Base-by-base conservation (phyloP, 2,888 invertebrate genomes). In the Trachelus tabidus region DNA sequence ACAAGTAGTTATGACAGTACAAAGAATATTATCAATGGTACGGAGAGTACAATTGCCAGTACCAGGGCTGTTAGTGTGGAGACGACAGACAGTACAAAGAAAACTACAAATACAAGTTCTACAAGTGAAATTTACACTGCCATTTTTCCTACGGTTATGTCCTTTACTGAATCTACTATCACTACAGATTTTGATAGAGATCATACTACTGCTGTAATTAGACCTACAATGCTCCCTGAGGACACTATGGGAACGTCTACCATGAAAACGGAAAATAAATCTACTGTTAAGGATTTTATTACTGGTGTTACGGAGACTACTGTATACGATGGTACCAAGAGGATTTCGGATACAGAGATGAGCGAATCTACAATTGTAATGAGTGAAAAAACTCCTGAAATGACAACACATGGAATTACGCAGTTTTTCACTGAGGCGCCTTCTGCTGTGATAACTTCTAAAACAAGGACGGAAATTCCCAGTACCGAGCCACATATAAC, bases 121-220 rank as follows among this genome's bases (percentile, higher is more conserved):
- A 89, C 71, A 4, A 81, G 89, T 69, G 86, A 85, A 69, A 91
- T 90, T 79, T 88, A 89, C 80, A 81, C 71, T 69, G 76, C 75
- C 12, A 79, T 76, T 71, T 83, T 81, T 68, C 77, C 79, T 6
- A 81, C 77, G 2, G 79, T 79, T 6, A 77, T 80, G 11, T 9
- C 23, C 33, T 15, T 68, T 37, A 37, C 34, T 35, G 73, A 75
- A 77, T 75, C 12, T 40, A 56, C 35, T 15, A 74, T 15, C 37
- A 34, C 76, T 40, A 37, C 40, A 40, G 30, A 73, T 73, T 34
- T 68, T 37, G 12, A 37, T 4, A 76, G 56, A n/a, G 77, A 75
- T 31, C n/a, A 56, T 56, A 56, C 23, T 23, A 56, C 56, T 6
- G 23, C 23, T 56, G 23, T 23, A 23, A 9, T 56, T 56, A 23